Evolutionary conservation across 2,113 vertebrate species (phyloP).

Genomic region (Lophotis ruficrista): DNA sequence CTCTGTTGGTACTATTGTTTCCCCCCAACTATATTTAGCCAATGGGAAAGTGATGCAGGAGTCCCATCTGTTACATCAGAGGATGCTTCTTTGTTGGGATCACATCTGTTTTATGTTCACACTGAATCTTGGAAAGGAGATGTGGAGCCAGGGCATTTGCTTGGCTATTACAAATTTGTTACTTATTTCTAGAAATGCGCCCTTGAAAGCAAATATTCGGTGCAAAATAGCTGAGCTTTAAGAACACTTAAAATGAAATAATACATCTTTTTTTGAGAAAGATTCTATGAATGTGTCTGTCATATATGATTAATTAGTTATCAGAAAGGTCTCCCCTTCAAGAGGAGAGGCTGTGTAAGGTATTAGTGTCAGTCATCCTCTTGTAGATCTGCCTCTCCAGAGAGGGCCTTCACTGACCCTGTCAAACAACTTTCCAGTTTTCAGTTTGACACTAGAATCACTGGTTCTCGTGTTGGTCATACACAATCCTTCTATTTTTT

Average conservation of each 20-base stretch:
- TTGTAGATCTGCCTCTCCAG: background rate
- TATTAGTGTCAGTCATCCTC: background rate
- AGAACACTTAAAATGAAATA: background rate
- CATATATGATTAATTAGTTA: background rate
- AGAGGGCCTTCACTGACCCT: background rate
- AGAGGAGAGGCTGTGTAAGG: background rate
- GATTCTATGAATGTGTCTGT: background rate
- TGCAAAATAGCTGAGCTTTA: background rate
- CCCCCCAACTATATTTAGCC: background rate
- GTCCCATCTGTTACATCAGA: conserved; percentile 37
- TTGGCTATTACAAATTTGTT: conserved; percentile 26
- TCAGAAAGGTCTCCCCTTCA: background rate
- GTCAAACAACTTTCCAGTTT: background rate
- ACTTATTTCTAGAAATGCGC: conserved; percentile 44
- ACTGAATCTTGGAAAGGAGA: conserved; percentile 48
- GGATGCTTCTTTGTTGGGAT: conserved; percentile 17
- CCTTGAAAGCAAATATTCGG: conserved; percentile 22
- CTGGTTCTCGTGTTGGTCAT: background rate
- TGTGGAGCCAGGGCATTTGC: conserved; percentile 12
- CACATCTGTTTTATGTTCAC: conserved; percentile 54
- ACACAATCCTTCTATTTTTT: background rate
- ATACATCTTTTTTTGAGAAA: background rate
- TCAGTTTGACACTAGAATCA: background rate
- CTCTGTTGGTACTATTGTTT: background rate
- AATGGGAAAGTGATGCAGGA: conserved; percentile 9